Evolutionary conservation across 2,888 invertebrate species (phyloP).

Genomic region (Bruchidius siliquastri): DNA sequence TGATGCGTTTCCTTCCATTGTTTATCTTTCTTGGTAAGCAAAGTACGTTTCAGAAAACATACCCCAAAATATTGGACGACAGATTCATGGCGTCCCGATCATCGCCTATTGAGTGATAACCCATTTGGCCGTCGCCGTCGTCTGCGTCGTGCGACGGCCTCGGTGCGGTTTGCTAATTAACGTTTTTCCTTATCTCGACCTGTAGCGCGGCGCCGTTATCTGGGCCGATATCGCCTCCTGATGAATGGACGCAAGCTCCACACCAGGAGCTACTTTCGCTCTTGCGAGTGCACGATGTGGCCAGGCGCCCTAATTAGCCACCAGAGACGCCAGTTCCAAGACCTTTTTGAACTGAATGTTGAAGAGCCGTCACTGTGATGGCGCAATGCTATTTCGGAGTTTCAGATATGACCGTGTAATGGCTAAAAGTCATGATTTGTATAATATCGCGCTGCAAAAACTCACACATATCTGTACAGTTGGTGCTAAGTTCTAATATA

Average conservation of each 20-base stretch:
- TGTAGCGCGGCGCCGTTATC: neutral
- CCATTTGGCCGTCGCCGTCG: neutral
- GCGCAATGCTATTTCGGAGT: too few species aligned
- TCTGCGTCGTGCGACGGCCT: neutral
- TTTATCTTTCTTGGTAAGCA: too few species aligned
- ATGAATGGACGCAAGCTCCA: neutral
- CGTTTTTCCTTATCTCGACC: neutral
- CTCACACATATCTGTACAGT: too few species aligned
- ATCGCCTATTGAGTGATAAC: neutral
- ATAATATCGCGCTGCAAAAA: too few species aligned
- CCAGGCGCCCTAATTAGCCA: neutral
- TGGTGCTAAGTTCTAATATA: too few species aligned
- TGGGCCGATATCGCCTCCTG: neutral
- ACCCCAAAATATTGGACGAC: too few species aligned
- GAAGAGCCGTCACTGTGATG: neutral
- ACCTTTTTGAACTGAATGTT: neutral
- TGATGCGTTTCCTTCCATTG: too few species aligned
- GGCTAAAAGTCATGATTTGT: too few species aligned
- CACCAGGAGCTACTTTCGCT: neutral
- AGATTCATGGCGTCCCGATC: too few species aligned
- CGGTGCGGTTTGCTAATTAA: neutral
- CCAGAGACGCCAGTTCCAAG: neutral
- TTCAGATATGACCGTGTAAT: too few species aligned
- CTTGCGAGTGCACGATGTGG: neutral
- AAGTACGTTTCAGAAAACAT: too few species aligned